phyloP scores from a whole-genome alignment of 2,113 vertebrate genomes.

The Panthera tigris region DNA sequence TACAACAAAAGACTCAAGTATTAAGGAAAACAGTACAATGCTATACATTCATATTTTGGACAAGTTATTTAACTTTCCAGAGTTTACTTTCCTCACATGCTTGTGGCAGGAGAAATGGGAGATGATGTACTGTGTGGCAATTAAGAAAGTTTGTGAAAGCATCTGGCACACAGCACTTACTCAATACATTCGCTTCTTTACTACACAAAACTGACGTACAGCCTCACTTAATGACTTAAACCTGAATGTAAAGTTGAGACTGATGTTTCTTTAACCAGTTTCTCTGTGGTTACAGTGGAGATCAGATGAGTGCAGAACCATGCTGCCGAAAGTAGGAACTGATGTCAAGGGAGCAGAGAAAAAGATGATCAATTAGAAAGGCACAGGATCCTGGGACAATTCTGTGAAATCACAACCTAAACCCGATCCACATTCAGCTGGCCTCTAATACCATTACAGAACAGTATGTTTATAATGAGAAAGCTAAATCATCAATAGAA shows the following conservation, averaged over 20 bases:
- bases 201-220: neutral
- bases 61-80: slow-evolving; percentile 28
- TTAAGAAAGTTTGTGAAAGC: slow-evolving; percentile 19
- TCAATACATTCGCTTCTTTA: slow-evolving; percentile 17
- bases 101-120: neutral
- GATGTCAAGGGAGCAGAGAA: neutral
- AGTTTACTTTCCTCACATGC: neutral
- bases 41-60: neutral
- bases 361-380: slow-evolving; percentile 1
- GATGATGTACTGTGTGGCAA: neutral
- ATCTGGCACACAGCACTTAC: neutral
- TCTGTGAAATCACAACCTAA: slow-evolving; percentile 29
- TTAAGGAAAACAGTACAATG: neutral
- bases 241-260: neutral
- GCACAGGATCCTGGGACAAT: neutral
- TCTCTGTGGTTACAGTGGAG: neutral
- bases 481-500: slow-evolving; percentile 18
- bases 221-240: neutral
- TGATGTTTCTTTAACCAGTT: neutral
- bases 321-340: neutral
- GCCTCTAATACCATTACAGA: neutral
- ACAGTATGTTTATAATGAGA: slow-evolving; percentile 40
- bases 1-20: neutral
- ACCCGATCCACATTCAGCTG: neutral
- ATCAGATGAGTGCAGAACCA: neutral